phyloP scores from a whole-genome alignment of 2,888 invertebrate species.

The Cremastobaeus sp. region DNA sequence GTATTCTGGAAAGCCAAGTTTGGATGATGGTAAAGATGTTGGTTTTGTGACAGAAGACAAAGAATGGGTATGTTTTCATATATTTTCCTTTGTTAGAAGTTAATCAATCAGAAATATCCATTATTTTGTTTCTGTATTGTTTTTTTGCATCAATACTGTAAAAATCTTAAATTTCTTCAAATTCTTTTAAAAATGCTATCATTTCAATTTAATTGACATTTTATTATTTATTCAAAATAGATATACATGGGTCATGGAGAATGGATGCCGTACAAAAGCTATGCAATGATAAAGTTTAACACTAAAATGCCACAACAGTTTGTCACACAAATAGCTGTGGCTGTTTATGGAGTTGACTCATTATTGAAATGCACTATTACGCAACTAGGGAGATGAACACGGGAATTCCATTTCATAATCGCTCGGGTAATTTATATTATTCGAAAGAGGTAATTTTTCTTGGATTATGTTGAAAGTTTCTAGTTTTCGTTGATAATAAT shows the following conservation, averaged over 20 bases:
- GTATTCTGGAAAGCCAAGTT: conserved; percentile 42
- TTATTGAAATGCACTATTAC: conserved; percentile 49
- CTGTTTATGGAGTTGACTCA: conserved; percentile 49
- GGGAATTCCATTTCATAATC: no score
- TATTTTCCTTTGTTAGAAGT: not conserved
- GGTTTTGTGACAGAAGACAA: conserved; percentile 47
- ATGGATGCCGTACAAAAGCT: conserved; percentile 54
- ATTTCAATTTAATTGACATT: no score
- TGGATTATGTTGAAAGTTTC: no score
- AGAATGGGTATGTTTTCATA: conserved; percentile 40
- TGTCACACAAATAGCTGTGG: conserved; percentile 41
- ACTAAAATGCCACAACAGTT: conserved; percentile 47
- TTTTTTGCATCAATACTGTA: no score
- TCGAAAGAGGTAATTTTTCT: no score
- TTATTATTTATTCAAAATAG: no score
- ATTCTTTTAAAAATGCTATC: no score
- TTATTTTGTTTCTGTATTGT: no score
- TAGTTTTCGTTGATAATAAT: no score
- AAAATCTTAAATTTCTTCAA: no score
- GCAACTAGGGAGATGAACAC: no score
- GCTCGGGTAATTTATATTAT: conserved; percentile 34
- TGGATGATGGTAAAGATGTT: conserved; percentile 38
- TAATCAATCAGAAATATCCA: no score
- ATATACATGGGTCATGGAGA: conserved; percentile 54
- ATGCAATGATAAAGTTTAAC: conserved; percentile 48